phyloP scores from a whole-genome alignment of 2,113 vertebrate genomes.

The Amphilophus citrinellus region DNA sequence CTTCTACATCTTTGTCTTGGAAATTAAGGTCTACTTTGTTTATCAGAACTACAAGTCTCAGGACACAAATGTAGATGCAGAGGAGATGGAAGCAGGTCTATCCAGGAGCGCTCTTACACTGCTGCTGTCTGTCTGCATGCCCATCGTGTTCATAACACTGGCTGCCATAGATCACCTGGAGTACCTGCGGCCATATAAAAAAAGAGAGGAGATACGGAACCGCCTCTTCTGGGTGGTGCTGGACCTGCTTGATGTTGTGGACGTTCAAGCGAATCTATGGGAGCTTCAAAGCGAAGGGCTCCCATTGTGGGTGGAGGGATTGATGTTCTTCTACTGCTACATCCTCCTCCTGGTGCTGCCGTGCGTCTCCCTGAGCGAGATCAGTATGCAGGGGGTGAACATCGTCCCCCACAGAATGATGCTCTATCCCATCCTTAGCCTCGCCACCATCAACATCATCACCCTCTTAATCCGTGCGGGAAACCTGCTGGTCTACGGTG shows the following conservation, averaged over 20 bases:
- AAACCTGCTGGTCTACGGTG: conserved; percentile 71
- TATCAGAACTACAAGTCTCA: conserved; percentile 78
- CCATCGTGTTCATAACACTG: neutral
- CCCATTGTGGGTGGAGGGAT: conserved; percentile 74
- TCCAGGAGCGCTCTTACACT: conserved; percentile 13
- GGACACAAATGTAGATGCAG: neutral
- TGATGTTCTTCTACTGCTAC: conserved; percentile 81
- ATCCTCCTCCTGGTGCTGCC: conserved; percentile 76
- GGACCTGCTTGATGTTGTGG: conserved; percentile 76
- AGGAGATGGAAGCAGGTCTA: neutral
- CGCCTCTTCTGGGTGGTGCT: conserved; percentile 68
- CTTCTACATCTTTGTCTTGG: conserved; percentile 78
- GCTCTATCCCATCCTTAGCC: conserved; percentile 77
- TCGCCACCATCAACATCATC: conserved; percentile 72
- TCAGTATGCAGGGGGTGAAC: conserved; percentile 78
- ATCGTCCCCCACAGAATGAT: conserved; percentile 78
- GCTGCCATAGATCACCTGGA: conserved; percentile 72
- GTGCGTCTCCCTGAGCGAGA: conserved; percentile 76
- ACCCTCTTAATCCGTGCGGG: conserved; percentile 72
- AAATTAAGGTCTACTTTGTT: conserved; percentile 80
- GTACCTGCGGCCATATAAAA: conserved; percentile 69
- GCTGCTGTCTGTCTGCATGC: conserved; percentile 24
- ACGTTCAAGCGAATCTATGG: conserved; percentile 78
- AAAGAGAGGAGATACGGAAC: conserved; percentile 75
- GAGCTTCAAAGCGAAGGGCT: conserved; percentile 74